Percentiles rank a stretch among this genome's conserved stretches.
These are phyloP conservation scores for Altica lythri DNA, from an alignment of 2,888 invertebrate species.

Conservation along the genomic window DNA sequence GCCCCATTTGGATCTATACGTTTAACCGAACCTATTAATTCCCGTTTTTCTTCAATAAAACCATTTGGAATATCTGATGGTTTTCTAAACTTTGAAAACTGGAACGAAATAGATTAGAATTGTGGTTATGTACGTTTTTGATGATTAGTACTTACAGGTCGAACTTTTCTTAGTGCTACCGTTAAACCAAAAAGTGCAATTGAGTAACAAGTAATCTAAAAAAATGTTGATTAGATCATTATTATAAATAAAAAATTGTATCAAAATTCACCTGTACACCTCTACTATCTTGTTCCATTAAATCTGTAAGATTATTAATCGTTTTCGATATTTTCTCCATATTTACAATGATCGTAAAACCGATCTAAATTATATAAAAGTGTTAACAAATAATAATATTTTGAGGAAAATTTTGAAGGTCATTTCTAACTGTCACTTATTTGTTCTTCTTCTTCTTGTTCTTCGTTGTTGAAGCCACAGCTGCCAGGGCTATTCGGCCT, in stretches of 20 bases:
- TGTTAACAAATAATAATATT: too few relatives aligned
- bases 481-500: too few relatives aligned
- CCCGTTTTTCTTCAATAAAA: conserved; percentile 52
- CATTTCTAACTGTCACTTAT: too few relatives aligned
- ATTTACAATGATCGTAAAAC: too few relatives aligned
- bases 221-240: conserved; percentile 37
- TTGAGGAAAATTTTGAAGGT: too few relatives aligned
- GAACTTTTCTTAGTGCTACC: conserved; percentile 59
- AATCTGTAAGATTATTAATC: conserved; percentile 47
- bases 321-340: conserved; percentile 45
- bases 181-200: conserved; percentile 59
- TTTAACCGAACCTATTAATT: conserved; percentile 54
- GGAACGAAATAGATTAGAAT: conserved; percentile 30
- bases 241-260: conserved; percentile 16
- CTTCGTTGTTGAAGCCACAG: too few relatives aligned
- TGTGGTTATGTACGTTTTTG: too few relatives aligned
- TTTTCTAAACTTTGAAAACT: conserved; percentile 56
- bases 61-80: conserved; percentile 55
- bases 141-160: conserved; percentile 61
- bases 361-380: too few relatives aligned
- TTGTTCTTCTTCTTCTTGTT: too few relatives aligned
- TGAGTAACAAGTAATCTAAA: conserved; percentile 61
- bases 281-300: conserved; percentile 53
- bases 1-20: conserved; percentile 55
- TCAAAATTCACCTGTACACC: conserved; percentile 51